Conservation (phyloP, 2,113 vertebrate species). For the Lipotes vexillifer region DNA sequence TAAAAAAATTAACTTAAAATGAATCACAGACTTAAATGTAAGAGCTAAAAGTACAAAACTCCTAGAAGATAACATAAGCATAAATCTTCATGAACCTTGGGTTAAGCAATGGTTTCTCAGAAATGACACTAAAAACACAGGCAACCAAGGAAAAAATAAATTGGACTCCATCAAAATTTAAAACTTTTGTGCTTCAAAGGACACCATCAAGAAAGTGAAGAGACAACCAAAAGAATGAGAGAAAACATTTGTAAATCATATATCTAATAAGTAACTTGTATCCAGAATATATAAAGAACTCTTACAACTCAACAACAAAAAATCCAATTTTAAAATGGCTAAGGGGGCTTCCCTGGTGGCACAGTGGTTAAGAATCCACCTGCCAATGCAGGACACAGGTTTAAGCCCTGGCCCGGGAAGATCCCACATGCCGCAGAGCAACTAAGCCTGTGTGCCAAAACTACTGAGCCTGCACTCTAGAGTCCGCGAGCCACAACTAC, state of each 20-base stretch:
- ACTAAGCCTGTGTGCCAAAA: too few species aligned
- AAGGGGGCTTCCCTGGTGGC: background rate
- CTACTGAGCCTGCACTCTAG: too few species aligned
- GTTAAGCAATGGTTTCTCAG: background rate
- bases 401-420: too few species aligned
- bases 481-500: too few species aligned
- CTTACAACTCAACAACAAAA: background rate
- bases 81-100: background rate
- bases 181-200: background rate
- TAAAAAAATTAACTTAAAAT: background rate
- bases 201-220: slow-evolving; percentile 18
- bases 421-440: too few species aligned
- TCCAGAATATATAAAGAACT: background rate
- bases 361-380: too few species aligned
- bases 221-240: background rate
- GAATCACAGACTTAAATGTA: background rate
- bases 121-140: background rate
- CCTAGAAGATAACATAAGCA: background rate
- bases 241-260: background rate
- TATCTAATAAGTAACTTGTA: background rate
- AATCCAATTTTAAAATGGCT: background rate
- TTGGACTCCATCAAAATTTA: background rate
- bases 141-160: background rate
- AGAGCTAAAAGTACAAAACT: background rate
- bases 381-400: too few species aligned